Conservation (phyloP, 2,888 invertebrate genomes). For the Hetaerina titia region DNA sequence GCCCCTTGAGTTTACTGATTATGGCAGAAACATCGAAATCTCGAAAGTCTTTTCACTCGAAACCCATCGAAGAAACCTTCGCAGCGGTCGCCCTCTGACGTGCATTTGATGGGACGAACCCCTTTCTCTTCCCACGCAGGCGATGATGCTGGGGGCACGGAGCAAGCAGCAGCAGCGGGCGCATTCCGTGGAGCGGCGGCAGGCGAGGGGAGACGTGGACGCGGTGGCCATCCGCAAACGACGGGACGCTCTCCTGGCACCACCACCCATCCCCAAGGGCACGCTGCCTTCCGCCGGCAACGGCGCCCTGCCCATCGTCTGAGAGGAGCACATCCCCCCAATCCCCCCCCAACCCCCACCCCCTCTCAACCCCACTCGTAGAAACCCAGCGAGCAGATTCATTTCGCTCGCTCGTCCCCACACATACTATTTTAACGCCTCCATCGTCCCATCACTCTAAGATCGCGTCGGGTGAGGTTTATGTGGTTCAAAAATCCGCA, state of each 20-base stretch:
- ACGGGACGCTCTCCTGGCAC: neutral
- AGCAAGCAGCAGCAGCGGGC: neutral
- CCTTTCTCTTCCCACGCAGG: neutral
- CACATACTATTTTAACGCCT: neutral
- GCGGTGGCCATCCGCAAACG: neutral
- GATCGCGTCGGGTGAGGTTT: neutral
- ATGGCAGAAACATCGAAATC: too few species aligned
- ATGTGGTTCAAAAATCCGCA: neutral
- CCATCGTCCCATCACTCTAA: neutral
- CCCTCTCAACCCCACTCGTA: neutral
- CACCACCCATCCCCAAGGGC: constrained; percentile 51
- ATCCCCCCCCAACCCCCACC: neutral
- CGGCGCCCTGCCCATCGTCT: constrained; percentile 51
- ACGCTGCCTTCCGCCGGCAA: constrained; percentile 46
- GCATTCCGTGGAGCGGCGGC: neutral
- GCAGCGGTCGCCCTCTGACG: too few species aligned
- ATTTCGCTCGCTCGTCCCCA: too few species aligned
- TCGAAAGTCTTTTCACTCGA: too few species aligned
- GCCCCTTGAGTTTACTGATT: too few species aligned
- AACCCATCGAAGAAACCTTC: too few species aligned
- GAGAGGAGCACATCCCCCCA: neutral
- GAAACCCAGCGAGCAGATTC: neutral
- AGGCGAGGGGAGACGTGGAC: neutral
- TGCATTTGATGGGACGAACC: neutral
- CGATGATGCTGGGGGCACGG: too few species aligned